Base-by-base conservation (phyloP, 2,888 invertebrate genomes). In the Apotomis turbidana region DNA sequence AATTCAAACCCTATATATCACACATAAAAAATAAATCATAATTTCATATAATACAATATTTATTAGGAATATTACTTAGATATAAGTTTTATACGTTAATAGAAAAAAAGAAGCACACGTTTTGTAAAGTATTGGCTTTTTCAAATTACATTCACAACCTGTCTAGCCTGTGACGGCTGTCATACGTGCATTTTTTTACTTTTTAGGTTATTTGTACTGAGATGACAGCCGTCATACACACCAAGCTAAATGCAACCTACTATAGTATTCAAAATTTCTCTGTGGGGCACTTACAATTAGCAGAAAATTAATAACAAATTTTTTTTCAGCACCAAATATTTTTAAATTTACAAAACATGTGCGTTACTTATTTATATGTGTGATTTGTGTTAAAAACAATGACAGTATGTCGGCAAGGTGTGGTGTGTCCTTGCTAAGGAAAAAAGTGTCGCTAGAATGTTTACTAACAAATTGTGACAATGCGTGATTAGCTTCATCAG, bases 401-500 rank as follows among this genome's bases (percentile, higher is more conserved):
- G 36, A 66, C 10, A 41, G 46, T 51, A 41, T 27, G 49, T 57
- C 27, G 15, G 59, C 44, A 36, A 38, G 27, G 44, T 52, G 54
- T 49, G 6, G 38, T 12, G 38, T 49, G 41, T 64, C 49, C 9
- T 55, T 2, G 4, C 15, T 15, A 27, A 63, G 36, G 55, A 4
- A 12, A 54, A 59, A 13, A 12, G 71, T 71, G 72, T 46, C 49
- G 13, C 68, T 72, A 63, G 72, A 68, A 68, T 72, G 72, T 72
- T 72, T 60, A 68, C 72, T 72, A 72, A 72, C 68, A 72, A 72
- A 58, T 68, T 61, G 71, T 66, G 67, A 71, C 5, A 5, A 52
- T 44, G 46, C n/a, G 64, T 66, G 55, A 60, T 60, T 52, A 8
- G 60, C 51, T 67, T 67, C 70, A 66, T 13, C 70, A 64, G 64